A percentile compares a stretch with the other conserved stretches of the same genome.
These are phyloP conservation scores for Lepus americanus DNA, from an alignment of 2,113 vertebrate genomes.

Conservation along the genomic window DNA sequence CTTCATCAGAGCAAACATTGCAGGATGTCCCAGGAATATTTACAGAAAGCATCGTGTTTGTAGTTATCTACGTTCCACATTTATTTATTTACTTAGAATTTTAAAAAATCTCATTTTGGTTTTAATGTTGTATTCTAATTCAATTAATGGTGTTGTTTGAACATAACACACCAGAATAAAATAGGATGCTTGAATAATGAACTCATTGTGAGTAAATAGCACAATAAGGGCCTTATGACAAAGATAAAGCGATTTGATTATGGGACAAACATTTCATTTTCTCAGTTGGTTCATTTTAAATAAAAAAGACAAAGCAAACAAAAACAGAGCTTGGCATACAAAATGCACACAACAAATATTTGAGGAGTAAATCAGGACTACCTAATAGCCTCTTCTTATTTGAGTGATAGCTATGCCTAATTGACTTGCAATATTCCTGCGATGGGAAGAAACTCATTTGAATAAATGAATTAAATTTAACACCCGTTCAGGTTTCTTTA, in stretches of 20 bases:
- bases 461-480: constrained; percentile 33
- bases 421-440: neutral
- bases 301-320: constrained; percentile 40
- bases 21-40: neutral
- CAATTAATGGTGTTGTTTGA: neutral
- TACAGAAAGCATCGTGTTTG: neutral
- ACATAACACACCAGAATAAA: neutral
- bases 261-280: neutral
- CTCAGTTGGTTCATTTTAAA: neutral
- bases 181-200: neutral
- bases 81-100: constrained; percentile 19
- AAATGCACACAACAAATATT: neutral
- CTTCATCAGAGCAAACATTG: neutral
- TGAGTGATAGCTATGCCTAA: neutral
- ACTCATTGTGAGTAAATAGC: neutral
- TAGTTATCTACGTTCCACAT: neutral
- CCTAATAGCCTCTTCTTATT: neutral
- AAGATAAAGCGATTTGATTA: neutral
- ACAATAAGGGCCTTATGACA: neutral
- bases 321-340: neutral
- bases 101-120: neutral
- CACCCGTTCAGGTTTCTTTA: constrained; percentile 13
- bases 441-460: constrained; percentile 47
- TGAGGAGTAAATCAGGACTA: neutral
- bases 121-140: neutral